Percentiles rank a stretch among this genome's conserved stretches.
Evolutionary conservation across 2,888 invertebrate genomes (phyloP).

Genomic region (Danaus chrysippus): DNA sequence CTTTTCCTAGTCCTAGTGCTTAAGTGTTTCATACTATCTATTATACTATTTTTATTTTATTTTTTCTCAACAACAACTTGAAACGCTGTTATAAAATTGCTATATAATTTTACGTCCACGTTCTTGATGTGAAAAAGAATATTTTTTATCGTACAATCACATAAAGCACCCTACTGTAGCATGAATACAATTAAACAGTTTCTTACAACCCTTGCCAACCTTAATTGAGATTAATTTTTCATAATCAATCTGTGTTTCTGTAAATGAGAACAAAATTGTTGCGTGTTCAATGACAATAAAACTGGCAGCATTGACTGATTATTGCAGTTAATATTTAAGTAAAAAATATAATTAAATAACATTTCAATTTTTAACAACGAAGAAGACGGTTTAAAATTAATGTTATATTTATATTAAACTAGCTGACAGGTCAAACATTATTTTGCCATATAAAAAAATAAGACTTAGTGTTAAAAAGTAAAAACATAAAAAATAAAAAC

Average conservation of each 20-base stretch:
- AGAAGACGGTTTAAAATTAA: too few species aligned
- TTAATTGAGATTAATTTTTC: conserved; percentile 22
- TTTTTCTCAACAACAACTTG: neutral
- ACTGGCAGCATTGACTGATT: conserved; percentile 61
- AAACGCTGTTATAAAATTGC: neutral
- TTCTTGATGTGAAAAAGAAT: neutral
- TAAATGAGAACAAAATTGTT: conserved; percentile 34
- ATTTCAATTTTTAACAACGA: neutral
- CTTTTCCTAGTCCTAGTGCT: conserved; percentile 18
- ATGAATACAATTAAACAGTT: conserved; percentile 9
- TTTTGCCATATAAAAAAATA: too few species aligned
- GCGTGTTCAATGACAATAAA: conserved; percentile 46
- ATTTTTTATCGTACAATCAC: neutral
- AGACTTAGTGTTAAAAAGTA: too few species aligned
- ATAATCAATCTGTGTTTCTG: conserved; percentile 31
- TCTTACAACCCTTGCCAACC: conserved; percentile 17
- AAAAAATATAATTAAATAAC: neutral
- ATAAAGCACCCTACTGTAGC: neutral
- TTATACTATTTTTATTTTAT: conserved; percentile 3
- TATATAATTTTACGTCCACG: neutral
- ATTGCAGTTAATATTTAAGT: conserved; percentile 11
- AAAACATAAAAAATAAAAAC: too few species aligned
- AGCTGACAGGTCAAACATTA: too few species aligned
- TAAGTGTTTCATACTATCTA: conserved; percentile 14
- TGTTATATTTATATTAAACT: too few species aligned